Base-by-base conservation (phyloP, 2,797 vertebrate genomes). In the Lateolabrax maculatus region DNA sequence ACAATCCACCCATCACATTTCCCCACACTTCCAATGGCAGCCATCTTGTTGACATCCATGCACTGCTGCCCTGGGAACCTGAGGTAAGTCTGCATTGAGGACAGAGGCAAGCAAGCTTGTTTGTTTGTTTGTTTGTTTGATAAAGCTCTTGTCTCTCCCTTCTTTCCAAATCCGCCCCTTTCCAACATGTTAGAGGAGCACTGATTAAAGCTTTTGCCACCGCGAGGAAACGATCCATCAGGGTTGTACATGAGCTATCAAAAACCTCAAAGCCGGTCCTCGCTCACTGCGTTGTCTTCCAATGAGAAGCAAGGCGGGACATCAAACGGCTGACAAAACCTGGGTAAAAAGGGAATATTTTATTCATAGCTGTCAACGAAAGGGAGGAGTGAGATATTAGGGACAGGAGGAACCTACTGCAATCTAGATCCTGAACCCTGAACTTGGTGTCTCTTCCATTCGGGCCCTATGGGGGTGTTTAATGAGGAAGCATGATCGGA, bases 281-380 rank as follows among this genome's bases (percentile, higher is more conserved):
- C 27, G 58, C 72, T 84, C 27, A 18, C 76, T 76, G 77, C 70
- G 91, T 87, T 91, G 87, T 90, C 87, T 91, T 87, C 81, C 82
- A 62, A 77, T 71, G 69, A 79, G 76, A 69, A 64, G 83, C 62
- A 72, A 81, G 80, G 75, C 69, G 51, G 63, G 80, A 68, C 79
- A 81, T 92, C 90, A 93, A 89, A 88, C 60, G 2, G 23, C 70
- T 90, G 90, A 90, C 88, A 93, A 88, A 86, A 83, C 87, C 82
- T 48, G 60, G 61, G 74, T 67, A 53, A 88, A 91, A 90, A 86
- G 69, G 67, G 84, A 87, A 89, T 89, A 80, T 90, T 87, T 91
- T 84, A 89, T 92, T 89, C 68, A 70, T 71, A 27, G 64, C 83
- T 90, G 83, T 90, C 85, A 87, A 51, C 4, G 9, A 10, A 46